Evolutionary conservation across 2,888 invertebrate genomes (phyloP), one percentile per base, ranked within the genome.

Genomic region (Octonoba sinensis): DNA sequence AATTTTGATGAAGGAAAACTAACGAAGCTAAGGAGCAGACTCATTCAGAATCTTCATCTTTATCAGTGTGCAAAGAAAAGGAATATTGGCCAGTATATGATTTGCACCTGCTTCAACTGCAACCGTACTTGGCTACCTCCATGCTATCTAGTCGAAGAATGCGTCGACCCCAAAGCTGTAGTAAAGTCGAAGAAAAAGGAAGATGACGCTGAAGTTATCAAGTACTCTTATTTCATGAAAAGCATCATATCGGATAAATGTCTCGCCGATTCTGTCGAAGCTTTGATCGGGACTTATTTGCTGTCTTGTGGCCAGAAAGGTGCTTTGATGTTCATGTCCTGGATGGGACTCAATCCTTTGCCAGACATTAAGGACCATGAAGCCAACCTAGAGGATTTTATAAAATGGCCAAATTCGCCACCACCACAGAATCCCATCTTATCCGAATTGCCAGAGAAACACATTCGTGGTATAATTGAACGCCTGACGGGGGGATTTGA

Each of bases 1-100:
- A 94, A 95, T 85, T 96, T 97, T 18, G 99, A 99, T 87, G 99
- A 99, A 89, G 99, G 99, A 0, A 98, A 98, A 88, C 91, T 99
- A 3, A 97, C 97, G 87, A 97, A 97, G 87, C 92, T 99, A 87
- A 91, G 99, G 66, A 97, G 97, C 65, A 98, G 97, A 87, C 97
- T 99, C 91, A 96, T 96, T 36, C 90, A 90, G 83, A 91, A 91
- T 85, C 91, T 97, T 86, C 98, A 99, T 90, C 91, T 99, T 15
- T 99, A 99, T 89, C 93, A 96, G 0, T 90, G 99, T 76, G 99
- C 99, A 0, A 93, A 95, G 85, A 91, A 92, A 86, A 95, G 96
- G 88, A 92, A 93, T n/a, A 91, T 99, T 18, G 98, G 97, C 0
- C 95, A 96, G 86, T 93, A 95, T 83, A 97, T 99, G 96, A 96